A percentile compares a stretch with the other conserved stretches of the same genome.
These are phyloP conservation scores for Onychomys arenicola DNA, from an alignment of 2,797 vertebrate species.

Conservation along the genomic window DNA sequence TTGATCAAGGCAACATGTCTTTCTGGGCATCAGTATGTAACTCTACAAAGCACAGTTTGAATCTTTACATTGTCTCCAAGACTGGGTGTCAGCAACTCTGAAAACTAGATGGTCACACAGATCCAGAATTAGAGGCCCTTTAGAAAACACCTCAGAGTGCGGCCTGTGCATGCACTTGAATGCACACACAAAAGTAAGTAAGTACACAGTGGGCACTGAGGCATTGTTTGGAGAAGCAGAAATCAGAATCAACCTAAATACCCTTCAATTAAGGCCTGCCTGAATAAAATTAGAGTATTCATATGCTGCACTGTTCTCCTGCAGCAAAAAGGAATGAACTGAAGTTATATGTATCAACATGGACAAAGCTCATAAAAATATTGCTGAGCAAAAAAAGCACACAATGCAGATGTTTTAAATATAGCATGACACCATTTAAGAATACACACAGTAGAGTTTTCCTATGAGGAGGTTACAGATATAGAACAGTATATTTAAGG, in stretches of 20 bases:
- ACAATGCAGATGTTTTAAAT: constrained; percentile 56
- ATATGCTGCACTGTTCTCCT: constrained; percentile 40
- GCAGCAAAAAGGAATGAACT: constrained; percentile 55
- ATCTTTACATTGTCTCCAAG: background rate
- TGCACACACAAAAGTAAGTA: background rate
- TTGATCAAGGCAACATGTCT: background rate
- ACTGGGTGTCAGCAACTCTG: background rate
- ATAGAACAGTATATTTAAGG: constrained; percentile 73
- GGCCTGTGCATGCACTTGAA: background rate
- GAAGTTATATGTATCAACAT: constrained; percentile 62
- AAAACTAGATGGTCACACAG: constrained; percentile 55
- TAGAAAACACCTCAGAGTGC: constrained; percentile 17
- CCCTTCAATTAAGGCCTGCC: background rate
- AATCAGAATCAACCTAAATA: constrained; percentile 38
- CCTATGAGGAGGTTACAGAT: constrained; percentile 35
- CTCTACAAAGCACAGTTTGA: background rate
- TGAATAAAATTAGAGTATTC: constrained; percentile 33
- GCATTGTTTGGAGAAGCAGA: background rate
- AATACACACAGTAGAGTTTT: constrained; percentile 18
- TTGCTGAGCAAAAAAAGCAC: constrained; percentile 51
- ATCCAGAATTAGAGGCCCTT: constrained; percentile 44
- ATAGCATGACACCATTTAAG: constrained; percentile 65
- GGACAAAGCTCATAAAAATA: constrained; percentile 67
- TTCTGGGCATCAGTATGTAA: background rate
- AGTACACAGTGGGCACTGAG: background rate